Conservation (phyloP, 2,888 invertebrate genomes). For the Listrodromus nycthemerus region DNA sequence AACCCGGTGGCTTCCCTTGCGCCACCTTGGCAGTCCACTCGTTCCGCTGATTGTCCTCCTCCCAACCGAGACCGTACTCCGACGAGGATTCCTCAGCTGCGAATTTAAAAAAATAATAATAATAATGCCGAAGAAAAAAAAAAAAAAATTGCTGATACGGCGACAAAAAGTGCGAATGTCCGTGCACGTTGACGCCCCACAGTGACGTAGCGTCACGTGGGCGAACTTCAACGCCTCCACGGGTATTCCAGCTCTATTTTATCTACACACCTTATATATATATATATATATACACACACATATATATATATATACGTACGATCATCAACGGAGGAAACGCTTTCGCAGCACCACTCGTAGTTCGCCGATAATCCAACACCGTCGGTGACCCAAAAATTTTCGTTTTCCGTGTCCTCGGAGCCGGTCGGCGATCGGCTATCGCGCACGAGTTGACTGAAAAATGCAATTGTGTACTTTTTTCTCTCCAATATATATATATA, state of each 20-base stretch:
- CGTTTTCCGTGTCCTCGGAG: slow-evolving; percentile 75
- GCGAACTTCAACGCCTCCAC: not conserved
- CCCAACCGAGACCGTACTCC: slow-evolving; percentile 50
- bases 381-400: slow-evolving; percentile 55
- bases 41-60: slow-evolving; percentile 40
- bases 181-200: slow-evolving; percentile 35
- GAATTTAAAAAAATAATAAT: not conserved
- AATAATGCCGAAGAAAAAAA: not conserved
- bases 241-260: slow-evolving; percentile 18
- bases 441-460: slow-evolving; percentile 71
- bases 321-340: slow-evolving; percentile 48
- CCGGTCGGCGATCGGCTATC: slow-evolving; percentile 71
- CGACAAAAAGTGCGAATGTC: not conserved
- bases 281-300: not conserved
- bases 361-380: slow-evolving; percentile 47
- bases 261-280: not conserved
- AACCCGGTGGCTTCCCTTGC: slow-evolving; percentile 8
- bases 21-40: slow-evolving; percentile 27
- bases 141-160: not conserved
- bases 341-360: slow-evolving; percentile 57
- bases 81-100: slow-evolving; percentile 46
- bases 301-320: slow-evolving; percentile 28
- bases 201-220: slow-evolving; percentile 32
- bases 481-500: too few relatives aligned
- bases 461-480: too few relatives aligned